phyloP scores from a whole-genome alignment of 1,140 invertebrate genomes.

The Agrypnia vestita region DNA sequence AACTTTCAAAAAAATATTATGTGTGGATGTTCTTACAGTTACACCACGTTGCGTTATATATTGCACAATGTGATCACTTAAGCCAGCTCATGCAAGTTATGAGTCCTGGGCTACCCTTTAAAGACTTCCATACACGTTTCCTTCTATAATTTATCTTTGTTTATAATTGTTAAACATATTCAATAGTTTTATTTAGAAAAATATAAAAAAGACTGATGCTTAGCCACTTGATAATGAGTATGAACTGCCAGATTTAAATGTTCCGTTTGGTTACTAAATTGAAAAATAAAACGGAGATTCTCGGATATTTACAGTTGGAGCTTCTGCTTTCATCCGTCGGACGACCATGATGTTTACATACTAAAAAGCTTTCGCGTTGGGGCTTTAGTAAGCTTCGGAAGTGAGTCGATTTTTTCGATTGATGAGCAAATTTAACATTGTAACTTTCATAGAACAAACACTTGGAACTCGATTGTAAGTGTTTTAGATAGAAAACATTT shows the following conservation, averaged over 20 bases:
- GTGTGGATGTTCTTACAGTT: too few species aligned
- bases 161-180: too few species aligned
- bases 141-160: too few species aligned
- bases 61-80: too few species aligned
- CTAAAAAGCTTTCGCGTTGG: slow-evolving; percentile 41
- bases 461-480: slow-evolving; percentile 27
- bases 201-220: too few species aligned
- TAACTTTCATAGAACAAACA: slow-evolving; percentile 38
- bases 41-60: too few species aligned
- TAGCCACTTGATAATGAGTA: background rate
- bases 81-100: too few species aligned
- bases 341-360: slow-evolving; percentile 39
- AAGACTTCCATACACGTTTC: too few species aligned
- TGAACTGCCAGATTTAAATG: background rate
- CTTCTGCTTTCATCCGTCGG: slow-evolving; percentile 7
- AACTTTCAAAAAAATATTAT: too few species aligned
- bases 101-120: too few species aligned
- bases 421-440: slow-evolving; percentile 46
- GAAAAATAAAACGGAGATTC: slow-evolving; percentile 6
- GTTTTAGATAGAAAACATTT: slow-evolving; percentile 4
- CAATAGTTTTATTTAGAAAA: too few species aligned
- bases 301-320: slow-evolving; percentile 27
- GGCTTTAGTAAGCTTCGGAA: slow-evolving; percentile 38
- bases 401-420: slow-evolving; percentile 43
- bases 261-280: background rate